Base-by-base conservation (phyloP, 2,113 vertebrate species). In the Catagonus wagneri region DNA sequence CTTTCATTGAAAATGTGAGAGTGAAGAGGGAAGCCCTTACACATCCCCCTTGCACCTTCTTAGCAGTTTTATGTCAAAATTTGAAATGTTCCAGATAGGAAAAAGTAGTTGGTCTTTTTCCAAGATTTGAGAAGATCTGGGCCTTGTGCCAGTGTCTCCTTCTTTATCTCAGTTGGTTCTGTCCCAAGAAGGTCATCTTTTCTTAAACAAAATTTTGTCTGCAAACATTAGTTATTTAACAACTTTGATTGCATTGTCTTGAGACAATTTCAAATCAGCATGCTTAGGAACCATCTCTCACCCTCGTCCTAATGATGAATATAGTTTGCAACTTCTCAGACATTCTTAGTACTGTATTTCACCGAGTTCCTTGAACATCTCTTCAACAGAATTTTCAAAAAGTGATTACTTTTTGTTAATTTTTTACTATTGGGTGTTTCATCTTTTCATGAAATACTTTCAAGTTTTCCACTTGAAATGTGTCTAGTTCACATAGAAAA, bases 121-220 rank as follows among this genome's bases (percentile, higher is more conserved):
- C 63, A 97, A 91, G 27, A 91, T 63, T 92, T 91, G 52, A 95
- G 27, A 81, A 89, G 22, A 87, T 94, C 61, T 89, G 69, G 83
- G 87, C 79, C 94, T 93, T 54, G 2, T 69, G 92, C 89, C 95
- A 97, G 34, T 17, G 29, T 93, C 65, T 95, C 27, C 65, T 92
- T 76, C 76, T 90, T 97, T 93, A 69, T 95, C 80, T 93, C 75
- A 65, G 23, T 86, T 93, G 92, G 83, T 83, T 93, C 22, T 91
- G 9, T 95, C 84, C 58, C 86, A 91, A 91, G 29, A 88, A 95
- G 63, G 58, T 83, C 23, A 10, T 89, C 78, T 96, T 94, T 92
- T 93, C 58, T 75, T 89, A 94, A 93, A 80, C 52, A 94, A 89
- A 93, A 63, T 79, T 86, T 95, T 90, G 11, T 93, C 83, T 95